Evolutionary conservation across 2,797 vertebrate genomes (phyloP).

Genomic region (Echeneis naucrates): DNA sequence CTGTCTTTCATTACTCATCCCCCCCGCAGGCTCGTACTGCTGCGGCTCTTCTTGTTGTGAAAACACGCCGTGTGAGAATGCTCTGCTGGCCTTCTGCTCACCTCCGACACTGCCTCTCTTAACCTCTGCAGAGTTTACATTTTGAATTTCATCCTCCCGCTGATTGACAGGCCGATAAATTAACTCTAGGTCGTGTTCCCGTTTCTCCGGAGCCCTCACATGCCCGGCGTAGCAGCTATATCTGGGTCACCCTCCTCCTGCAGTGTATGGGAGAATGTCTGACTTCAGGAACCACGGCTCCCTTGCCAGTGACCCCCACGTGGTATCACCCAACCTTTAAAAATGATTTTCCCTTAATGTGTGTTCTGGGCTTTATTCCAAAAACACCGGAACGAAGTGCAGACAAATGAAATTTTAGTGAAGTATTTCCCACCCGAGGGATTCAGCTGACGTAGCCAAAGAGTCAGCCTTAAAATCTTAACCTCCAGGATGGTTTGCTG

Average conservation of each 20-base stretch:
- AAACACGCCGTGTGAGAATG: not conserved
- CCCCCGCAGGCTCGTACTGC: not conserved
- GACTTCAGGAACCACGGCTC: slow-evolving; percentile 21
- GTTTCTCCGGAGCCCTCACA: slow-evolving; percentile 14
- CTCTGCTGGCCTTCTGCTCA: not conserved
- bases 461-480: slow-evolving; percentile 31
- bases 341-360: slow-evolving; percentile 33
- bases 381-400: slow-evolving; percentile 37
- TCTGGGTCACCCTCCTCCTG: slow-evolving; percentile 31
- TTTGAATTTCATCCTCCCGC: slow-evolving; percentile 18
- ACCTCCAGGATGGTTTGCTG: slow-evolving; percentile 46
- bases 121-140: slow-evolving; percentile 8
- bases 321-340: slow-evolving; percentile 28
- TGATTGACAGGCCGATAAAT: slow-evolving; percentile 49
- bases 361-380: slow-evolving; percentile 50
- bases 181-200: slow-evolving; percentile 21
- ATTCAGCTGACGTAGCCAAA: slow-evolving; percentile 28
- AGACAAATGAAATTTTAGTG: slow-evolving; percentile 36
- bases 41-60: too few species aligned
- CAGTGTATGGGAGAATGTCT: slow-evolving; percentile 37
- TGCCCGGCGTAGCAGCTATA: slow-evolving; percentile 21
- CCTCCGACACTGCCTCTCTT: not conserved
- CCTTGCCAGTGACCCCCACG: slow-evolving; percentile 17
- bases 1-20: not conserved
- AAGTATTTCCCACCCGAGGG: slow-evolving; percentile 53